These are phyloP conservation scores for Scarus forsteni DNA, from an alignment of 2,797 vertebrate species.

Conservation along the genomic window DNA sequence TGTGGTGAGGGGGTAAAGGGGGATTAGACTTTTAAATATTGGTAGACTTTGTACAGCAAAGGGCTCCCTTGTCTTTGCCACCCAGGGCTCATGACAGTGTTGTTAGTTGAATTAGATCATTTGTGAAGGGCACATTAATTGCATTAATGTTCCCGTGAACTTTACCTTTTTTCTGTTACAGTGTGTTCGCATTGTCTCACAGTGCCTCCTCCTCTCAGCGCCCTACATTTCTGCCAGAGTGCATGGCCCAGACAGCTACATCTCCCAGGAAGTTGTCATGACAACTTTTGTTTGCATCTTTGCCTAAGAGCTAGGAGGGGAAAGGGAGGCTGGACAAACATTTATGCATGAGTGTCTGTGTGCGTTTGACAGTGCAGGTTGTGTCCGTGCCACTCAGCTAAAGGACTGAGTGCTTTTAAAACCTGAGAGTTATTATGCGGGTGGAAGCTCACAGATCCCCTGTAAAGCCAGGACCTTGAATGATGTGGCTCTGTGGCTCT, in stretches of 20 bases:
- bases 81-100: slow-evolving; percentile 7
- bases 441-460: slow-evolving; percentile 37
- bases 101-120: slow-evolving; percentile 17
- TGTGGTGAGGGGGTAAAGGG: not conserved
- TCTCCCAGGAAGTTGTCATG: slow-evolving; percentile 66
- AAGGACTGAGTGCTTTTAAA: slow-evolving; percentile 50
- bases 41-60: slow-evolving; percentile 17
- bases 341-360: slow-evolving; percentile 27
- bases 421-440: slow-evolving; percentile 40
- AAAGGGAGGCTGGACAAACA: slow-evolving; percentile 44
- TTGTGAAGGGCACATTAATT: slow-evolving; percentile 15
- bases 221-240: slow-evolving; percentile 56
- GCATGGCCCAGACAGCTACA: slow-evolving; percentile 19
- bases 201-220: slow-evolving; percentile 35
- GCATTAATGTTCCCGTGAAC: slow-evolving; percentile 20
- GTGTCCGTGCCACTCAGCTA: slow-evolving; percentile 40
- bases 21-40: slow-evolving; percentile 21
- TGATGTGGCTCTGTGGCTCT: slow-evolving; percentile 49
- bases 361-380: slow-evolving; percentile 11
- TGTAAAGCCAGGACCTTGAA: slow-evolving; percentile 44
- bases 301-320: slow-evolving; percentile 15
- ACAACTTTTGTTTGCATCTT: slow-evolving; percentile 70
- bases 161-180: slow-evolving; percentile 27
- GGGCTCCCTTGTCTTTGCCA: slow-evolving; percentile 17
- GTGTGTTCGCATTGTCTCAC: slow-evolving; percentile 42